Conservation (phyloP, 92 coral and sea anemone genomes). For the Anthopleura xanthogrammica region DNA sequence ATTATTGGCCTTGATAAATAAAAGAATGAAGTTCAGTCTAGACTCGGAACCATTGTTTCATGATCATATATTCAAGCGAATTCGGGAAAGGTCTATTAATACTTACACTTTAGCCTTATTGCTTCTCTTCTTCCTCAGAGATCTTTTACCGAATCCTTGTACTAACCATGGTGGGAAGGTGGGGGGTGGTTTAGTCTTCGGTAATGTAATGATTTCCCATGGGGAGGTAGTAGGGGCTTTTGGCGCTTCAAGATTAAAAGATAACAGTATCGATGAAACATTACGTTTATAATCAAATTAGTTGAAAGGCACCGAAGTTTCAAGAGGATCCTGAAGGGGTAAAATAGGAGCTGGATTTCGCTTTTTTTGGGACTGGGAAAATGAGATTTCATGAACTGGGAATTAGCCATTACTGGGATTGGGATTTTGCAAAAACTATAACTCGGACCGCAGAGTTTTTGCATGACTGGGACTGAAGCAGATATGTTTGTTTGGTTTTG, state of each 20-base stretch:
- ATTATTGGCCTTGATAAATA: no score
- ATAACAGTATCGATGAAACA: not conserved
- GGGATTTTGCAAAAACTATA: no score
- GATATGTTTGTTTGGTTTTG: not conserved
- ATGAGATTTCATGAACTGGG: no score
- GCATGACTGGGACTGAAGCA: not conserved
- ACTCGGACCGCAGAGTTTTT: no score
- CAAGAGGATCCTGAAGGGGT: no score
- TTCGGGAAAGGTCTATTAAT: not conserved
- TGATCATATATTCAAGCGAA: no score
- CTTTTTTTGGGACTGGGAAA: no score
- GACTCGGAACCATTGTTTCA: no score
- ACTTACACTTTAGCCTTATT: not conserved
- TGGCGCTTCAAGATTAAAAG: not conserved
- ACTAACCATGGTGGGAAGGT: not conserved
- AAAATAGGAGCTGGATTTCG: no score
- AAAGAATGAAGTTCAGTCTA: no score
- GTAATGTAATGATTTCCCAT: constrained; percentile 1
- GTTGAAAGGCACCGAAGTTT: not conserved
- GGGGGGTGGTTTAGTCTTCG: not conserved
- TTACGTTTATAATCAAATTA: not conserved
- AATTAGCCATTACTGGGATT: no score
- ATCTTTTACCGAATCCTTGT: not conserved
- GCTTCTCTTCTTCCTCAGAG: constrained; percentile 7
- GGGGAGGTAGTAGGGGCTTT: constrained; percentile 9